phyloP scores from a whole-genome alignment of 2,888 invertebrate species.

The Byasa hedistus region DNA sequence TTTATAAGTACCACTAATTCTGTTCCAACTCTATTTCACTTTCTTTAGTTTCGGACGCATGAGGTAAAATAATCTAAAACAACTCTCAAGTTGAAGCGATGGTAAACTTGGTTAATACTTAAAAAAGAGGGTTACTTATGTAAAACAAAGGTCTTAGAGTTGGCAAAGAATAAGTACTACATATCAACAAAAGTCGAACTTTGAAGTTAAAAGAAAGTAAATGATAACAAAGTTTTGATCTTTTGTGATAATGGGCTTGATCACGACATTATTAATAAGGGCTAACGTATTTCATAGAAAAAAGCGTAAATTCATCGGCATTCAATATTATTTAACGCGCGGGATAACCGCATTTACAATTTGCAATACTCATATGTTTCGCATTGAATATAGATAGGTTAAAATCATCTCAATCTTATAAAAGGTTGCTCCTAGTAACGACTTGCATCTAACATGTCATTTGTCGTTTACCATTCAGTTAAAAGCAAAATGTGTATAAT shows the following conservation, averaged over 20 bases:
- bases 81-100: neutral
- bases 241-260: conserved; percentile 57
- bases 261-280: conserved; percentile 27
- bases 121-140: neutral
- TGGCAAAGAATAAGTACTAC: conserved; percentile 26
- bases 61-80: neutral
- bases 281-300: conserved; percentile 28
- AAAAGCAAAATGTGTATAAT: neutral
- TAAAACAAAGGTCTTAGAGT: conserved; percentile 10
- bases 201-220: conserved; percentile 50
- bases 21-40: conserved; percentile 29
- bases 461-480: neutral
- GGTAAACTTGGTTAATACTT: neutral
- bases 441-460: neutral
- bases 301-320: conserved; percentile 36
- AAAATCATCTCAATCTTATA: conserved; percentile 13
- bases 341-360: conserved; percentile 41
- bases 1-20: conserved; percentile 41
- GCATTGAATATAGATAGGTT: conserved; percentile 20
- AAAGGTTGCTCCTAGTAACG: conserved; percentile 1
- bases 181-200: conserved; percentile 72
- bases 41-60: neutral
- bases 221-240: conserved; percentile 65
- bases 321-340: conserved; percentile 57
- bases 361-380: conserved; percentile 57